Evolutionary conservation across 53 echinoderm and acorn worm genomes (phyloP).

Genomic region (Holothuria scabra): DNA sequence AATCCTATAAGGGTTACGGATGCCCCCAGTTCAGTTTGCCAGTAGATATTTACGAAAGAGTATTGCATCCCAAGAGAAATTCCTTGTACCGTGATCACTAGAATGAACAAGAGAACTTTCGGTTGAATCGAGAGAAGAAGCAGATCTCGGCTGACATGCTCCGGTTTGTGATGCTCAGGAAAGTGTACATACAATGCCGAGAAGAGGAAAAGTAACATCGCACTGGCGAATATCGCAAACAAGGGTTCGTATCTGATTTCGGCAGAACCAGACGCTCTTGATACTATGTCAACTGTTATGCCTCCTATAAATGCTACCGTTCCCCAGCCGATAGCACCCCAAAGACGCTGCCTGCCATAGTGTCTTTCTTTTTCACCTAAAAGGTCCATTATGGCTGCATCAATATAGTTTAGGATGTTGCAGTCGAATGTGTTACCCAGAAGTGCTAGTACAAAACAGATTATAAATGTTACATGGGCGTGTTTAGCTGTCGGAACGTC

Average conservation of each 20-base stretch:
- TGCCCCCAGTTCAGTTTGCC: slow-evolving; percentile 67
- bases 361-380: slow-evolving; percentile 41
- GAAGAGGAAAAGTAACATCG: slow-evolving; percentile 44
- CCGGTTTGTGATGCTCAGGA: slow-evolving; percentile 67
- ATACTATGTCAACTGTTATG: slow-evolving; percentile 62
- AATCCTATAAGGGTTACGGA: slow-evolving; percentile 76
- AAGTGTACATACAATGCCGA: slow-evolving; percentile 43
- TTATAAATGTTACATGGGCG: slow-evolving; percentile 7
- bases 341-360: slow-evolving; percentile 81
- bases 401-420: slow-evolving; percentile 55
- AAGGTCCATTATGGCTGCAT: slow-evolving; percentile 60
- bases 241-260: slow-evolving; percentile 60
- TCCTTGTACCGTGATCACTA: slow-evolving; percentile 51
- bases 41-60: slow-evolving; percentile 78
- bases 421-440: slow-evolving; percentile 50
- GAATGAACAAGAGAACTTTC: slow-evolving; percentile 48
- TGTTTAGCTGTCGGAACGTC: too few species aligned
- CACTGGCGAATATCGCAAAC: slow-evolving; percentile 66
- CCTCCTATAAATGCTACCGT: slow-evolving; percentile 75
- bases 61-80: slow-evolving; percentile 68
- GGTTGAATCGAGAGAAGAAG: not conserved
- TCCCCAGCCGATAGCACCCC: slow-evolving; percentile 93
- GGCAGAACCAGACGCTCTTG: slow-evolving; percentile 1
- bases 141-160: slow-evolving; percentile 46
- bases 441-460: slow-evolving; percentile 46